Base-by-base conservation (phyloP, 64 coral and sea anemone genomes). In the Cladopsammia gracilis region DNA sequence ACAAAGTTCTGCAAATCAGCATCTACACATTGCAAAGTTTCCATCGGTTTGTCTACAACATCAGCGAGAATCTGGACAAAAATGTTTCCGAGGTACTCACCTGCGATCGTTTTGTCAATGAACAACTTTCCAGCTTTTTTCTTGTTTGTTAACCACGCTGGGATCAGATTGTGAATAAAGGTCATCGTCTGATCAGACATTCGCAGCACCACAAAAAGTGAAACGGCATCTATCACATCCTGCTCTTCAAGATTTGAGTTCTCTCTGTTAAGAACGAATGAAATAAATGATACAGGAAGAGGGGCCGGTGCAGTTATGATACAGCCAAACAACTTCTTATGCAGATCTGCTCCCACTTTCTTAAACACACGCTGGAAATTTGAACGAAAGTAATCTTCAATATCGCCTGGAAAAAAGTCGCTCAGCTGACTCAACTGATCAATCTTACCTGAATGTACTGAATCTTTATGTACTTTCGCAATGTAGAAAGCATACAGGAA, bases 401-500 rank as follows among this genome's bases (percentile, higher is more conserved):
- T 64, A 18, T 64, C 13, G 0, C 13, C 61, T 5, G 13, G 13
- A 2, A 64, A 64, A 64, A 18, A 0, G 5, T 64, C 13, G n/a
- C n/a, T n/a, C n/a, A n/a, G 13, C 61, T 20, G 5, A 64, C 0
- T n/a, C n/a, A n/a, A n/a, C 18, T 15, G 6, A 64, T 64, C 61
- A 15, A 64, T 0, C 61, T 64, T 64, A 18, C 61, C 61, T 64
- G 61, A 64, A 64, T 19, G 61, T 2, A 64, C 12, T 18, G 61
- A 5, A 18, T 16, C 19, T 5, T 64, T 64, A 6, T 20, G 61
- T 64, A 3, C 61, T 54, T 71, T 22, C 3, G 22, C 54, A 51
- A 86, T 71, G 83, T 71, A 69, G 3, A 52, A 50, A 16, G 83
- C 83, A 70, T 20, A 70, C 3, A 86, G 51, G 26, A 86, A 86